These are phyloP conservation scores for Pycnonotus jocosus DNA, from an alignment of 2,113 vertebrate species.

Conservation along the genomic window DNA sequence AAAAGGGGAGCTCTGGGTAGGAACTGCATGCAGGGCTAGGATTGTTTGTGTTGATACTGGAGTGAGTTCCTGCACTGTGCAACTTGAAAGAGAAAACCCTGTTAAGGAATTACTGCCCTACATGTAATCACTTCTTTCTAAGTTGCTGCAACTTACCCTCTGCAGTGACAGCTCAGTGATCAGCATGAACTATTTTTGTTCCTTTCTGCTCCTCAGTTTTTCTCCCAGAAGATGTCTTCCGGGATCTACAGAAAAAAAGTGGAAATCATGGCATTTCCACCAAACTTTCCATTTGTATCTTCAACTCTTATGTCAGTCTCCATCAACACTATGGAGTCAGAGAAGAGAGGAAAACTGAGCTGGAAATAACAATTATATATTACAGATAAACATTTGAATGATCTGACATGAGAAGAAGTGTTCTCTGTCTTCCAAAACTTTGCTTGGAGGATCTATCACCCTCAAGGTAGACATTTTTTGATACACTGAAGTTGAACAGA, in stretches of 20 bases:
- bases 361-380: neutral
- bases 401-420: neutral
- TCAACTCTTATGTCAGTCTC: neutral
- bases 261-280: neutral
- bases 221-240: neutral
- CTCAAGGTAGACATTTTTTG: neutral
- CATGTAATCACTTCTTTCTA: slow-evolving; percentile 14
- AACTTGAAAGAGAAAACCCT: neutral
- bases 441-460: neutral
- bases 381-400: neutral
- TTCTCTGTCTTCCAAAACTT: neutral
- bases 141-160: slow-evolving; percentile 3
- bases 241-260: neutral
- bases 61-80: neutral
- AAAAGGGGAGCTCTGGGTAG: rapidly evolving
- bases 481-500: neutral
- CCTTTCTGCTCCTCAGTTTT: neutral
- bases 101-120: slow-evolving; percentile 16
- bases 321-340: neutral
- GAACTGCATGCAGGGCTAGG: neutral
- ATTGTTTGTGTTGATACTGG: neutral
- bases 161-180: neutral
- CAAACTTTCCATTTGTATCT: neutral
- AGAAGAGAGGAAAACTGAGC: neutral
- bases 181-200: neutral